A percentile compares a stretch with the other conserved stretches of the same genome.
Evolutionary conservation across 2,888 invertebrate genomes (phyloP).

Genomic region (Monochamus alternatus): DNA sequence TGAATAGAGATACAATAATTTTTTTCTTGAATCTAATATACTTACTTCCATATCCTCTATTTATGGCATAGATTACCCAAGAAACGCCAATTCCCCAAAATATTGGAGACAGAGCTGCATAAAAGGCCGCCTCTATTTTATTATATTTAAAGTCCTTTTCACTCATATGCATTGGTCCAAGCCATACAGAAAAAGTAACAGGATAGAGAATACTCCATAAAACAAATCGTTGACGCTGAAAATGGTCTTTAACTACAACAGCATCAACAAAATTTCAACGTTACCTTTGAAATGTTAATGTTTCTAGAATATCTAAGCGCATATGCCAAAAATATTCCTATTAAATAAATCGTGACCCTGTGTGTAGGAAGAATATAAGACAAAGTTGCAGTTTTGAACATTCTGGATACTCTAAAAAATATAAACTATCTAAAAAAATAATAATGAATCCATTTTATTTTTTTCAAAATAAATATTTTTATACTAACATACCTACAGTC

Average conservation of each 20-base stretch:
- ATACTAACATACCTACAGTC: not conserved
- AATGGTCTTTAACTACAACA: conserved; percentile 37
- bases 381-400: conserved; percentile 78
- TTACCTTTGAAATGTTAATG: conserved; percentile 45
- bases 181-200: conserved; percentile 70
- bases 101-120: conserved; percentile 75
- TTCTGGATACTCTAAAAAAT: conserved; percentile 73
- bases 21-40: not conserved
- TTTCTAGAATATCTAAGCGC: conserved; percentile 64
- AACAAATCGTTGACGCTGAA: conserved; percentile 69
- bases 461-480: not conserved
- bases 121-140: conserved; percentile 72
- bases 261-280: not conserved
- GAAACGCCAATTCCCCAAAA: conserved; percentile 74
- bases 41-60: conserved; percentile 73
- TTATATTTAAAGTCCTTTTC: conserved; percentile 72
- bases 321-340: conserved; percentile 76
- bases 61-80: conserved; percentile 73
- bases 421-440: too few relatives aligned
- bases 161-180: conserved; percentile 74
- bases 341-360: conserved; percentile 77
- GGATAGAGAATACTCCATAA: conserved; percentile 70
- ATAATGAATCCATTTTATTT: too few relatives aligned
- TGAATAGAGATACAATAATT: too few relatives aligned
- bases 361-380: conserved; percentile 79